Evolutionary conservation across 2,888 invertebrate genomes (phyloP).

Genomic region (Macaria notata): DNA sequence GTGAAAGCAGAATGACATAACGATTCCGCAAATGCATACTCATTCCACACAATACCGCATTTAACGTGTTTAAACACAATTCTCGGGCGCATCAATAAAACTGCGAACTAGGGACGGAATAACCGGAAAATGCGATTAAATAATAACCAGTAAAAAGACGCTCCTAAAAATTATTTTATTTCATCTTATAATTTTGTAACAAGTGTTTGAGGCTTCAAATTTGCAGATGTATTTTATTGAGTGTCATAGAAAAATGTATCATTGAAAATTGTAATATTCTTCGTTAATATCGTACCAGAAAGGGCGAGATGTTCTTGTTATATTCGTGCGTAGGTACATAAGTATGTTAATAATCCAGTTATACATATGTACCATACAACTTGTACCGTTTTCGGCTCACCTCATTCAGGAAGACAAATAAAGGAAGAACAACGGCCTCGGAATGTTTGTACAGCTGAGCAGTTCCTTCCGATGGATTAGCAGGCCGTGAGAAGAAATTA

Average conservation of each 20-base stretch:
- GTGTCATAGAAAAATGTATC: no score
- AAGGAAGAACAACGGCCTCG: constrained; percentile 28
- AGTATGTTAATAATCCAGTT: no score
- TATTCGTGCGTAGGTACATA: no score
- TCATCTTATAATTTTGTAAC: no score
- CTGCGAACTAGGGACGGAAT: constrained; percentile 11
- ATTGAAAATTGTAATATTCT: no score
- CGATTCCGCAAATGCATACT: constrained; percentile 17
- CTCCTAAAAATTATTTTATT: no score
- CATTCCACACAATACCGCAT: constrained; percentile 15
- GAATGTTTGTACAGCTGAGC: constrained; percentile 25
- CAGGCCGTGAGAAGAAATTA: constrained; percentile 31
- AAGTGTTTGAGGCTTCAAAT: no score
- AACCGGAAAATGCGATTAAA: constrained; percentile 4
- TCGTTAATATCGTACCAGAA: no score
- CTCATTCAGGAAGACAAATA: constrained; percentile 23
- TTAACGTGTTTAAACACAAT: constrained; percentile 11
- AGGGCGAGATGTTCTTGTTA: no score
- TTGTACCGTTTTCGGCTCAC: constrained; percentile 2
- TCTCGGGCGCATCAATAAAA: constrained; percentile 17
- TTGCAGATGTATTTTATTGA: no score
- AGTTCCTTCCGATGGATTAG: constrained; percentile 32
- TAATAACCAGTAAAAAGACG: background rate
- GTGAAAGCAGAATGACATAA: constrained; percentile 29
- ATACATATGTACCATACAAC: constrained; percentile 5